Conservation (phyloP, 2,797 vertebrate genomes). For the Pogonophryne albipinna region DNA sequence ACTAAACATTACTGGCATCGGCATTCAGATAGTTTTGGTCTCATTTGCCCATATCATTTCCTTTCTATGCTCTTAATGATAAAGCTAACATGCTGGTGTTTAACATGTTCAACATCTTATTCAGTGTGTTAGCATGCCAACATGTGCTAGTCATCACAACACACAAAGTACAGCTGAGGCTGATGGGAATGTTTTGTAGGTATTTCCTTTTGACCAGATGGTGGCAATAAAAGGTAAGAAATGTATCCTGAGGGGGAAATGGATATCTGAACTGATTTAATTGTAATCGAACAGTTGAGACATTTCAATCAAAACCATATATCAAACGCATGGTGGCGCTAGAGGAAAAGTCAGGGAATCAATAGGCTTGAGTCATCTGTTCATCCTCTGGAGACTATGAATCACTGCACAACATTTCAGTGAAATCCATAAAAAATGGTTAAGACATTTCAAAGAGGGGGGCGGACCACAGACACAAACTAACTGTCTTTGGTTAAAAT, state of each 20-base stretch:
- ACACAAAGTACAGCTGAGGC: neutral
- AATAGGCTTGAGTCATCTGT: neutral
- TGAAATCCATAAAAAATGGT: neutral
- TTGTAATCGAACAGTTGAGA: neutral
- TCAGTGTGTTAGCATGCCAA: neutral
- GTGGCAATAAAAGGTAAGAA: neutral
- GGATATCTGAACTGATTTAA: neutral
- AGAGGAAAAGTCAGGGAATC: slow-evolving; percentile 5
- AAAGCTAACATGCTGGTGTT: neutral
- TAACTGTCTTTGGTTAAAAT: no score
- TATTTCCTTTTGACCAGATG: neutral
- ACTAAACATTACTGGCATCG: no score
- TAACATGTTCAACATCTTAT: neutral
- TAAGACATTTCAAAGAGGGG: neutral
- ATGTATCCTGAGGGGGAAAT: neutral
- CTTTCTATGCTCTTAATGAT: neutral
- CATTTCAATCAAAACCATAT: slow-evolving; percentile 2
- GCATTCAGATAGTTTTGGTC: no score
- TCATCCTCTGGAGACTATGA: neutral
- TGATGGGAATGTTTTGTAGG: neutral
- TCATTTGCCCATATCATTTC: no score
- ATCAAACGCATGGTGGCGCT: neutral
- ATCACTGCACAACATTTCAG: slow-evolving; percentile 1
- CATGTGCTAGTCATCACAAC: neutral
- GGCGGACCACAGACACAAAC: neutral